These are phyloP conservation scores for Amiota communis DNA, from an alignment of 2,888 invertebrate species.

Conservation along the genomic window DNA sequence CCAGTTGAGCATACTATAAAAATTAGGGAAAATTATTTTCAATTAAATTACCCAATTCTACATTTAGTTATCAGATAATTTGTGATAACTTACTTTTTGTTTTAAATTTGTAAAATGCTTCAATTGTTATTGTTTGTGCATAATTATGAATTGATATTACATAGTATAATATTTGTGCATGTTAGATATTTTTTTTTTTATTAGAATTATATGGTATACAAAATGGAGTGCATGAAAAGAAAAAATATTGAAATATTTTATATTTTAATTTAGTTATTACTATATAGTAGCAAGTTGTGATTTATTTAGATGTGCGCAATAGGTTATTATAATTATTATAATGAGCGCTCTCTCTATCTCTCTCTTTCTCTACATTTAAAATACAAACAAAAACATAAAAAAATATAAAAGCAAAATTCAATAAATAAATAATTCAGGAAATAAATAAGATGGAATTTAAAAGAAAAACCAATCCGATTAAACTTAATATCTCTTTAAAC, in stretches of 20 bases:
- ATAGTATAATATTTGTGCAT: constrained; percentile 1
- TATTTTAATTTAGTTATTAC: not conserved
- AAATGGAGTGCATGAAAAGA: constrained; percentile 27
- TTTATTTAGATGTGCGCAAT: not conserved
- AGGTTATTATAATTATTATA: not conserved
- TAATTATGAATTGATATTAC: not conserved
- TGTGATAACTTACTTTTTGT: constrained; percentile 3
- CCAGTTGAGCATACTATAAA: constrained; percentile 83
- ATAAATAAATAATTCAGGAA: constrained; percentile 24
- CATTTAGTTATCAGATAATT: not conserved
- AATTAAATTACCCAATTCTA: not conserved
- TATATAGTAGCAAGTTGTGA: no score
- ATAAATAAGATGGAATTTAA: not conserved
- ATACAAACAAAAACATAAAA: not conserved
- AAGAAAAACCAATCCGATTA: not conserved
- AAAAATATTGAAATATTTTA: not conserved
- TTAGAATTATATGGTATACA: constrained; percentile 12
- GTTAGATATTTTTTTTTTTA: constrained; percentile 2
- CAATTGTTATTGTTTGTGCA: no score
- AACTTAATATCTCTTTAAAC: not conserved
- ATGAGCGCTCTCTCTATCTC: no score
- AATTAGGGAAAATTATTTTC: not conserved
- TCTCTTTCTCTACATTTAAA: not conserved
- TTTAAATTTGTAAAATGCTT: not conserved
- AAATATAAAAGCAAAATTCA: constrained; percentile 34